A percentile compares a stretch with the other conserved stretches of the same genome.
These are phyloP conservation scores for Microtus obscurus DNA, from an alignment of 2,797 vertebrate species.

Conservation along the genomic window DNA sequence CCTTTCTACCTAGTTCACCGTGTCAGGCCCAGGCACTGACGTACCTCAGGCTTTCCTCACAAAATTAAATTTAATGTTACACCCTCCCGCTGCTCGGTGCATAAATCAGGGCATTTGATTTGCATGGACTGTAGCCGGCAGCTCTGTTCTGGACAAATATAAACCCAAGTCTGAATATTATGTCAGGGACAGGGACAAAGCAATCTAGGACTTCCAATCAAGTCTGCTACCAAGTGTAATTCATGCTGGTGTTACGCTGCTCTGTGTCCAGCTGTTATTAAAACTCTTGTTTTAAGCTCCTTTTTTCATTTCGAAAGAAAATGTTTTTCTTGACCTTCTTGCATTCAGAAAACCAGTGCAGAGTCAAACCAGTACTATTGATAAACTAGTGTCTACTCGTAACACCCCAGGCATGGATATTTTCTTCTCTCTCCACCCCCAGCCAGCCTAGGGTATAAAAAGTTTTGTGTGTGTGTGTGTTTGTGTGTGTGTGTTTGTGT, in stretches of 20 bases:
- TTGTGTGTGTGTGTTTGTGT: too few species aligned
- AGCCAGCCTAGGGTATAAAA: constrained; percentile 1
- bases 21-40: constrained; percentile 91
- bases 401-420: constrained; percentile 74
- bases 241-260: constrained; percentile 91
- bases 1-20: constrained; percentile 92
- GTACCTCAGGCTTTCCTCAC: constrained; percentile 91
- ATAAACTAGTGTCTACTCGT: constrained; percentile 84
- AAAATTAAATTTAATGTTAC: constrained; percentile 99
- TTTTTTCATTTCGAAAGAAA: constrained; percentile 92
- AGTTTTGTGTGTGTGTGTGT: background rate
- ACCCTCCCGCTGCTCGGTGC: constrained; percentile 93
- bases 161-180: constrained; percentile 93
- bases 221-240: constrained; percentile 91
- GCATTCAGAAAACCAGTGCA: constrained; percentile 85
- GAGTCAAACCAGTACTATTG: constrained; percentile 85
- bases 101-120: constrained; percentile 98
- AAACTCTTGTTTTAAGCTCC: constrained; percentile 90
- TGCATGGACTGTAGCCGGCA: constrained; percentile 95
- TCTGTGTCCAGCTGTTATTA: constrained; percentile 96
- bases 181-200: constrained; percentile 95
- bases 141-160: constrained; percentile 92
- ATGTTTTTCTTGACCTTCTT: constrained; percentile 89
- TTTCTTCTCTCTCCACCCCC: constrained; percentile 55
- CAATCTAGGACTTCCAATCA: constrained; percentile 94